Conservation (phyloP, 2,888 invertebrate species). For the Drosophila tripunctata region DNA sequence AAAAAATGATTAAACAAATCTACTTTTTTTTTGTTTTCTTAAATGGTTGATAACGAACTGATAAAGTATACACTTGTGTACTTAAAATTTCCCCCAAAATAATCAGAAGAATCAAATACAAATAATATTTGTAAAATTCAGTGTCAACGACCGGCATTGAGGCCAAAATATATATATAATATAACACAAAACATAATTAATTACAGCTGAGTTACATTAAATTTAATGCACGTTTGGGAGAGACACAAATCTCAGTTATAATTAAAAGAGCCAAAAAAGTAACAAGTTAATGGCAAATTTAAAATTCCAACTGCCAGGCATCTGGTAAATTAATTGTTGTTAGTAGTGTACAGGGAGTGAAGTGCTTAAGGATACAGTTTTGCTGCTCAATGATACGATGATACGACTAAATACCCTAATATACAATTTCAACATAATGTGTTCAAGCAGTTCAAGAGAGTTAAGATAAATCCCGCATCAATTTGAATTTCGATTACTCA, state of each 20-base stretch:
- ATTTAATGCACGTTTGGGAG: slow-evolving; percentile 18
- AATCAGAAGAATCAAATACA: too few relatives aligned
- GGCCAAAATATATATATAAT: background rate
- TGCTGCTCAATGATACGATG: background rate
- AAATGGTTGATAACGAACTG: background rate
- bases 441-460: background rate
- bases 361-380: slow-evolving; percentile 25
- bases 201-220: slow-evolving; percentile 22
- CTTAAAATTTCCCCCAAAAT: background rate
- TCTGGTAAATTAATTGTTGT: slow-evolving; percentile 20
- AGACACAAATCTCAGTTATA: slow-evolving; percentile 39
- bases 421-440: background rate
- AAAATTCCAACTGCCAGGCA: slow-evolving; percentile 49
- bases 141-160: slow-evolving; percentile 35
- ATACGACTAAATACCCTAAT: background rate
- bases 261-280: slow-evolving; percentile 38
- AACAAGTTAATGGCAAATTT: slow-evolving; percentile 51
- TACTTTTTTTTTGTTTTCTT: too few relatives aligned
- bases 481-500: background rate
- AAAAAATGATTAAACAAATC: too few relatives aligned
- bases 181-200: slow-evolving; percentile 26
- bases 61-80: background rate
- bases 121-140: background rate
- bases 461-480: background rate
- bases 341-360: slow-evolving; percentile 16